Evolutionary conservation across 2,113 vertebrate species (phyloP).

Genomic region (Pitta sordida): DNA sequence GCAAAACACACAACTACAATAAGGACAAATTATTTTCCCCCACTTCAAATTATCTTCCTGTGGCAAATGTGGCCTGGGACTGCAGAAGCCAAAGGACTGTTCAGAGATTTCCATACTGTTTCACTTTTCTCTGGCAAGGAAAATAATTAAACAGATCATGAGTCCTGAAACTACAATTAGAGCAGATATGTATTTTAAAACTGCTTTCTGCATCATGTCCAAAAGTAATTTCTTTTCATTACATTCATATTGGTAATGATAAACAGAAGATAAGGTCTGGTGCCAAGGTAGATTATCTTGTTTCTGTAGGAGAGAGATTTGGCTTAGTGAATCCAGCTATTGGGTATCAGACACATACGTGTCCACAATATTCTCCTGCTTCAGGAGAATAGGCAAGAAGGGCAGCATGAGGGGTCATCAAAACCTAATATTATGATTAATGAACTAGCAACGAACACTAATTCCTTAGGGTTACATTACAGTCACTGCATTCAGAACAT

Average conservation of each 20-base stretch:
- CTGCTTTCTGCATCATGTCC: neutral
- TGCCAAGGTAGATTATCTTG: neutral
- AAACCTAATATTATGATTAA: neutral
- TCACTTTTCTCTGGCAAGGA: neutral
- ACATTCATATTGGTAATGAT: neutral
- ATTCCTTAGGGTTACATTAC: neutral
- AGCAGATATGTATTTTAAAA: neutral
- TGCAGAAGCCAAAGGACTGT: neutral
- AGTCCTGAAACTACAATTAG: neutral
- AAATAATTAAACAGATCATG: neutral
- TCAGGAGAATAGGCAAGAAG: neutral
- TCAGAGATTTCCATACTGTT: neutral
- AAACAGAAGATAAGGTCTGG: neutral
- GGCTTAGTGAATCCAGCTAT: neutral
- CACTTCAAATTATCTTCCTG: neutral
- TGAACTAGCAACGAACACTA: neutral
- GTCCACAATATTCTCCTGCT: neutral
- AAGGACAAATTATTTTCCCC: neutral
- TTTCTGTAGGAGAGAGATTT: neutral
- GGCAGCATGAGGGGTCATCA: neutral
- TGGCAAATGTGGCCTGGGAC: neutral
- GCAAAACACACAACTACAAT: neutral
- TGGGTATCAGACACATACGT: accelerated
- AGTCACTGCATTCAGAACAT: neutral
- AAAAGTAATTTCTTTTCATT: neutral